Evolutionary conservation across 2,113 vertebrate genomes (phyloP).

Genomic region (Dendropsophus ebraccatus): DNA sequence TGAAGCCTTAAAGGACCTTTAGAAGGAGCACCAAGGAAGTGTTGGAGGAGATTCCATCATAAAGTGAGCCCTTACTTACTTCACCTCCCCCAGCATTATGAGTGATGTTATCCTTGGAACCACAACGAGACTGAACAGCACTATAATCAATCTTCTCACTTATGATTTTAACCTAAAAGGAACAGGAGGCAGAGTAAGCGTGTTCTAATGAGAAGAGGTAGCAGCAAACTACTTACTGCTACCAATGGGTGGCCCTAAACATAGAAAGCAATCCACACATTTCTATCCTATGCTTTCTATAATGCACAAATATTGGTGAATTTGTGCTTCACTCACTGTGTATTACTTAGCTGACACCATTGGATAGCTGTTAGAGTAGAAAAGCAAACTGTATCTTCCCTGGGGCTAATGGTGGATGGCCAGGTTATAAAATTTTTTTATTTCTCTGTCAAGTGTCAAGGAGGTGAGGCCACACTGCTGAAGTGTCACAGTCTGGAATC

Average conservation of each 20-base stretch:
- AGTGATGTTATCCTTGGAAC: constrained; percentile 94
- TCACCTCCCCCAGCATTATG: constrained; percentile 84
- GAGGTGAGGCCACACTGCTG: too few relatives aligned
- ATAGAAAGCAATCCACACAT: not conserved
- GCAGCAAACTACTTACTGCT: not conserved
- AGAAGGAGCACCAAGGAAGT: constrained; percentile 57
- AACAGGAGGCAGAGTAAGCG: constrained; percentile 70
- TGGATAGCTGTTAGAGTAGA: too few relatives aligned
- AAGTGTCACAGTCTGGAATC: too few relatives aligned
- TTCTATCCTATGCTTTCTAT: not conserved
- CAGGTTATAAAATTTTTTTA: too few relatives aligned
- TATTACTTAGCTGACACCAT: too few relatives aligned
- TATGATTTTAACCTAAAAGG: constrained; percentile 95
- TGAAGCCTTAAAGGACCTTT: constrained; percentile 50
- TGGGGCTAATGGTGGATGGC: too few relatives aligned
- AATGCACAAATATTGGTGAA: too few relatives aligned
- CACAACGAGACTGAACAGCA: constrained; percentile 85
- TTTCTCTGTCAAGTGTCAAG: too few relatives aligned
- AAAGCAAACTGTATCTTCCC: too few relatives aligned
- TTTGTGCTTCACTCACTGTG: not conserved
- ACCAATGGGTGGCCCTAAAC: not conserved
- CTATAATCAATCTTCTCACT: constrained; percentile 93
- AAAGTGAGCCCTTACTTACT: constrained; percentile 81
- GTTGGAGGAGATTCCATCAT: constrained; percentile 62
- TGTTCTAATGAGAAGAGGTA: not conserved